Conservation (phyloP, 2,797 vertebrate genomes). For the Diplodus sargus region DNA sequence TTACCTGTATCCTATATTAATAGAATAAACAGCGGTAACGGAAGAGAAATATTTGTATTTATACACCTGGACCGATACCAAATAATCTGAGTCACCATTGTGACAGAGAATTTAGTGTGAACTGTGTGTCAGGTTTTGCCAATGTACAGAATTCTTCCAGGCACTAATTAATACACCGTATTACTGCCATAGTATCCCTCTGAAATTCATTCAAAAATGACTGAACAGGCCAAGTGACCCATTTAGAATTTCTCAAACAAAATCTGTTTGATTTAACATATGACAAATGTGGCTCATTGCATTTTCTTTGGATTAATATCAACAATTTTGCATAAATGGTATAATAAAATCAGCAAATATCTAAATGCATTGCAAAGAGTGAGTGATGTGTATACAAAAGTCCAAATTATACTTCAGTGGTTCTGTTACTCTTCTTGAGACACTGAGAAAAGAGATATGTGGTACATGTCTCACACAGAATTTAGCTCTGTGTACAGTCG, state of each 20-base stretch:
- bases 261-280: conserved; percentile 19
- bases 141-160: conserved; percentile 12
- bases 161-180: background rate
- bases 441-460: conserved; percentile 21
- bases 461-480: background rate
- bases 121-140: background rate
- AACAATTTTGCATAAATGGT: background rate
- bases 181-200: background rate
- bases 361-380: conserved; percentile 5
- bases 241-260: background rate
- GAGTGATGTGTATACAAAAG: background rate
- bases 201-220: conserved; percentile 16
- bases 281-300: conserved; percentile 3
- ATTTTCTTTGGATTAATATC: too few relatives aligned
- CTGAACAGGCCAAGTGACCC: conserved; percentile 19
- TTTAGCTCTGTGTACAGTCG: background rate
- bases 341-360: conserved; percentile 19
- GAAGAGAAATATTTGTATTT: conserved; percentile 4
- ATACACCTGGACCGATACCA: conserved; percentile 16
- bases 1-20: background rate
- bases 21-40: conserved; percentile 8
- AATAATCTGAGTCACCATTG: background rate
- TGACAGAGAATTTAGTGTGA: background rate
- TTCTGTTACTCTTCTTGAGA: background rate
- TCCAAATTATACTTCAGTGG: conserved; percentile 27